Evolutionary conservation across 2,797 vertebrate genomes (phyloP), one percentile per base, ranked within the genome.

Genomic region (Premnoplex brunnescens): DNA sequence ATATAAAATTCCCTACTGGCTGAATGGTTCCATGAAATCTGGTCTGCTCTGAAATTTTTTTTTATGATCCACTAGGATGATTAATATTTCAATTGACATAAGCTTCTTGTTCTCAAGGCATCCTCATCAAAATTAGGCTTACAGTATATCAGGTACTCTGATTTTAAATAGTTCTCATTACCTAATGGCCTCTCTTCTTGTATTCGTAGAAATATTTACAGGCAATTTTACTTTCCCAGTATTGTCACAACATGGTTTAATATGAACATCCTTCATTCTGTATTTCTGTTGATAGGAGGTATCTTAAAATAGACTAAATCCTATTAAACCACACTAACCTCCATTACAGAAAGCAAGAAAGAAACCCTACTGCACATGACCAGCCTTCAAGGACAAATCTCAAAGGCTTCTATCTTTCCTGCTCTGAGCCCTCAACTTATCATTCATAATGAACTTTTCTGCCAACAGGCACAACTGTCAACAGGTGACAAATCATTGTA

Each of bases 391-490:
- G 93, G 73, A 80, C 87, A 93, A 93, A 81, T 74, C 60, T 92
- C 89, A 51, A 89, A 97, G 93, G 67, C 24, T 83, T 95, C 77
- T 93, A 73, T 94, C n/a, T 74, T 39, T 73, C 64, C 90, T 93
- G 28, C 66, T 92, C 94, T 84, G 75, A 92, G 71, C 46, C 55
- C 84, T 91, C 86, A 95, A 60, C 90, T 97, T 97, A 91, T 88
- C 68, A 94, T 80, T 97, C 71, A 92, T 79, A 96, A 95, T 91
- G 91, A 97, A 97, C 90, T 91, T 97, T 90, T 96, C 97, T 94
- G 85, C 95, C 83, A 97, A 86, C 56, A 97, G 91, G 87, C 93
- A 91, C 76, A 96, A 54, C 92, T 96, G 85, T 85, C 95, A 96
- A 89, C 85, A 93, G 58, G 93, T 96, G 79, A 98, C 88, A 97